Evolutionary conservation across 2,888 invertebrate genomes (phyloP), one percentile per base, ranked within the genome.

Genomic region (Phortica magna): DNA sequence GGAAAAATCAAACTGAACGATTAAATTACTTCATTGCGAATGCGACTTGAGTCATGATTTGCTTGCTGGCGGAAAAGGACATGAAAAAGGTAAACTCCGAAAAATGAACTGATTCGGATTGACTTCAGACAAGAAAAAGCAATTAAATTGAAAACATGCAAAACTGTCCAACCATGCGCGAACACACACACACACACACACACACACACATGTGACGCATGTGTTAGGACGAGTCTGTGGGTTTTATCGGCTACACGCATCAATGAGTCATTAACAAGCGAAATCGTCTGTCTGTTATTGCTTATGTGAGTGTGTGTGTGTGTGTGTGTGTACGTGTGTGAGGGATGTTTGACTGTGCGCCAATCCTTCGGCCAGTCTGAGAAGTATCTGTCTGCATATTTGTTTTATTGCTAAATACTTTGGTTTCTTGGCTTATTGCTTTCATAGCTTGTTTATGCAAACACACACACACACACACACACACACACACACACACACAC

Each of bases 401-500:
- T 71, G 70, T 71, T 71, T 71, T 31, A 71, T 71, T 71, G 70
- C 70, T 55, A 53, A 71, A 71, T 71, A 42, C 70, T 71, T 71
- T 71, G 70, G 70, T 71, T 71, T 71, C 70, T 71, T 55, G 70
- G 70, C 70, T 55, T 71, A 71, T 71, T 71, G 70, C 70, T 71
- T 71, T 71, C 48, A 68, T 68, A 14, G 68, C 43, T 22, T 22
- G 55, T 61, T 17, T 22, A 14, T 65, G 41, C 41, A 65, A 65
- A 65, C 65, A 65, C 39, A 65, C 14, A 4, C 61, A 61, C 59
- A 39, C 55, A 61, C 61, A 59, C 59, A 31, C 65, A 65, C n/a
- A n/a, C n/a, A n/a, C n/a, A n/a, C n/a, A 65, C n/a, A 14, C 53
- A 53, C 6, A n/a, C 41, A 65, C 39, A 65, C 65, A 65, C 39